Evolutionary conservation across 2,888 invertebrate genomes (phyloP).

Genomic region (Doris montereyensis): DNA sequence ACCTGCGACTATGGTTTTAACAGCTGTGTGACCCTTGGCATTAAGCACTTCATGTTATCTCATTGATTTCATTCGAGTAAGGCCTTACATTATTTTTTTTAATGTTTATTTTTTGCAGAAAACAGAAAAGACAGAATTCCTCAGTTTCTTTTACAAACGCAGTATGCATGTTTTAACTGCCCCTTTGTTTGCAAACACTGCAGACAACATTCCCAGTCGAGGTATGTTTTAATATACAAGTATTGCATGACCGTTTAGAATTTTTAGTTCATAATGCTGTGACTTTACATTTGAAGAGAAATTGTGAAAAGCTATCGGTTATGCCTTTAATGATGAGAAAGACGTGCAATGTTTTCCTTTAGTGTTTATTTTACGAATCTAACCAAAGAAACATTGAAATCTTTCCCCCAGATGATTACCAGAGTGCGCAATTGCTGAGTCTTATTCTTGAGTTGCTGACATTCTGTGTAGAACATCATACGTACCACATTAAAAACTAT

Average conservation of each 20-base stretch:
- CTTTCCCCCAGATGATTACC: conserved; percentile 90
- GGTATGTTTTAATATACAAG: conserved; percentile 56
- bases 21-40: too few species aligned
- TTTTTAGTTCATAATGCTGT: not conserved
- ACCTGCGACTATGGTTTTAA: too few species aligned
- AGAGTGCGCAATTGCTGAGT: conserved; percentile 94
- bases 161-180: conserved; percentile 97
- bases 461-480: conserved; percentile 99
- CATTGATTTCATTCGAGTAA: too few species aligned
- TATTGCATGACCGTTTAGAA: not conserved
- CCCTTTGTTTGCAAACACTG: conserved; percentile 94
- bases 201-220: conserved; percentile 88
- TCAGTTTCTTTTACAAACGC: conserved; percentile 98
- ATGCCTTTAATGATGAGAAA: not conserved
- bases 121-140: conserved; percentile 97
- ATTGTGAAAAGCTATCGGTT: too few species aligned
- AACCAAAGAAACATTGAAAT: conserved; percentile 14
- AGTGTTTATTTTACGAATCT: not conserved
- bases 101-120: conserved; percentile 79
- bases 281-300: too few species aligned
- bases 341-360: not conserved
- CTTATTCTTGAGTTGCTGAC: conserved; percentile 95
- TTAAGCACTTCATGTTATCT: too few species aligned
- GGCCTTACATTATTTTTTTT: too few species aligned
- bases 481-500: conserved; percentile 98